Conservation (phyloP, 2,888 invertebrate genomes). For the Drosophila algonquin region DNA sequence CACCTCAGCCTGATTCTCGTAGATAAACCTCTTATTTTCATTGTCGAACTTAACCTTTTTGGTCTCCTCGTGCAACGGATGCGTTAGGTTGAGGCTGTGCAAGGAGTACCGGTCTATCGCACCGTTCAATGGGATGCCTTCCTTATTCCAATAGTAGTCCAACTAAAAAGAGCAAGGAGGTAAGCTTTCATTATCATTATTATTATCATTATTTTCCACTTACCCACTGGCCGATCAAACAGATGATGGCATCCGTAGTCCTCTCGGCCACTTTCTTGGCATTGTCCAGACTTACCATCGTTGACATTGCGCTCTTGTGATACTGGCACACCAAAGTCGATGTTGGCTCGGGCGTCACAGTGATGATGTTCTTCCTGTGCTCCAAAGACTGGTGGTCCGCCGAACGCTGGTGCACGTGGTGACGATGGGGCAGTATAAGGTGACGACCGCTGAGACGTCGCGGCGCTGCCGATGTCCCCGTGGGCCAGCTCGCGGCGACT, state of each 20-base stretch:
- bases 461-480: conserved; percentile 42
- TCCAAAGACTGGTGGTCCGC: conserved; percentile 22
- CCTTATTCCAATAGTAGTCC: neutral
- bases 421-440: conserved; percentile 57
- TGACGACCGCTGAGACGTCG: conserved; percentile 47
- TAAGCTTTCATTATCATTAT: neutral
- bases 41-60: neutral
- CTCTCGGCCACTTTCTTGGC: conserved; percentile 3
- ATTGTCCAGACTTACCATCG: neutral
- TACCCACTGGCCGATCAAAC: conserved; percentile 26
- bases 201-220: neutral
- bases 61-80: conserved; percentile 37
- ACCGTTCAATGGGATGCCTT: neutral
- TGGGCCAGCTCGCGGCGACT: conserved; percentile 28
- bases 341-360: neutral
- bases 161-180: neutral
- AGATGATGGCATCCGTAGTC: conserved; percentile 7
- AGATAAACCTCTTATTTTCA: neutral
- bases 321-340: neutral
- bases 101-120: neutral
- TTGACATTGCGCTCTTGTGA: neutral
- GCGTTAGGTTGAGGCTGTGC: conserved; percentile 7
- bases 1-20: neutral
- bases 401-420: conserved; percentile 72
- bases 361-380: neutral